Base-by-base conservation (phyloP, 2,888 invertebrate species). In the Dicyrtoma fusca region DNA sequence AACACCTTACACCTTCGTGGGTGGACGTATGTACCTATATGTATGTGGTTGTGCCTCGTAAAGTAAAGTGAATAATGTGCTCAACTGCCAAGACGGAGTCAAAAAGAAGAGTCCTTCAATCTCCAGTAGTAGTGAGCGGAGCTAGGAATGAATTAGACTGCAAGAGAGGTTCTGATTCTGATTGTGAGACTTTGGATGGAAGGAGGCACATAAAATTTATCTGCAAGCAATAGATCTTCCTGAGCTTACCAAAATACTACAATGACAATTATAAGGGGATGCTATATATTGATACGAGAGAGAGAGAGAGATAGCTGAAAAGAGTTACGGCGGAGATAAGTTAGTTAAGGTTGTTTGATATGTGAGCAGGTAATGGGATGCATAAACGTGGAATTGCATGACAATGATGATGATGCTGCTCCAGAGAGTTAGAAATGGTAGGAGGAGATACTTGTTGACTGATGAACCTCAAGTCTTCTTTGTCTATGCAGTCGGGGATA, bases 401-500 rank as follows among this genome's bases (percentile, higher is more conserved):
- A 59, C 25, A n/a, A 59, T 55, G 19, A 23, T 23, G n/a, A 59
- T 17, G 17, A 53, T 13, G 17, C 17, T 42, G 14, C 8, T 10
- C 34, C 34, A 34, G 34, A 3, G 8, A 34, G 34, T 8, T n/a
- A 26, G 47, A 23, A 59, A 23, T 44, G 61, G 69, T 44, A 59
- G 44, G 34, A 47, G 21, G 26, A 59, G 45, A 45, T n/a, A 66
- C 66, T 19, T 23, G 55, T 23, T 59, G 59, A 59, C 25, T 47
- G 57, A 57, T 57, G 59, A 69, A 69, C 68, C 55, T 44, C 42
- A 53, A 34, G 51, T 45, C 19, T 55, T 55, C 42, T 49, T 23
- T 64, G 64, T 47, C 45, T 65, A n/a, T 2, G 55, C 21, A 59
- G 26, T 34, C 25, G 59, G 63, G 64, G 75, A 71, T 74, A 72